Evolutionary conservation across 2,888 invertebrate genomes (phyloP), one percentile per base, ranked within the genome.

Genomic region (Drosophila neonasuta): DNA sequence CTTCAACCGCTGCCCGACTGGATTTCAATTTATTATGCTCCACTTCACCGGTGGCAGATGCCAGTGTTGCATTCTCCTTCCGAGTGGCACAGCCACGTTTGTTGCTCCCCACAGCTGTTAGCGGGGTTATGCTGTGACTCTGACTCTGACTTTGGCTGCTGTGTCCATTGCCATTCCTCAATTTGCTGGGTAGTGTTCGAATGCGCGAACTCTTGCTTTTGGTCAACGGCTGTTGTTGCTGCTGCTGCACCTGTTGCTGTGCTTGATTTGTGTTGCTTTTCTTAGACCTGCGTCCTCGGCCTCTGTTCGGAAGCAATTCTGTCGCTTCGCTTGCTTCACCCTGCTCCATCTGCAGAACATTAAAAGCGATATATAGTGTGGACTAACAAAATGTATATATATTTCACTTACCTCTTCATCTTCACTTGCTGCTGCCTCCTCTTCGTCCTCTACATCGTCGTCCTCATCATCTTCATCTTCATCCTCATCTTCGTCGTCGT

Each of bases 61-160:
- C 88, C 24, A 84, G 69, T 24, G 79, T 61, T 52, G 71, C 55
- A 34, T 62, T 68, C 48, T 84, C 82, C 54, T 81, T 79, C 48
- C 82, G 86, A 30, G 80, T 81, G 80, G 78, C 79, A 68, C 80
- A 80, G 75, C 82, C 80, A 79, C 88, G 87, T 67, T 88, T 89
- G 49, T 74, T 83, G 45, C 73, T 68, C 30, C 65, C 83, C 7
- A 84, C 80, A 29, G 77, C 50, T 30, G 78, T 69, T 20, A 85
- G 45, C 13, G 80, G 76, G n/a, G 51, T 45, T 17, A 59, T 44
- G 15, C 54, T 41, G 5, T 56, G 59, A 44, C 46, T 39, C 50
- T 68, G 60, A 30, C 42, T 13, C 45, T 41, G 44, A 46, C 20
- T 48, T 46, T 63, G 48, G 42, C 44, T 34, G 42, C 46, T 34